These are phyloP conservation scores for Carcharodon carcharias DNA, from an alignment of 2,797 vertebrate species.

Conservation along the genomic window DNA sequence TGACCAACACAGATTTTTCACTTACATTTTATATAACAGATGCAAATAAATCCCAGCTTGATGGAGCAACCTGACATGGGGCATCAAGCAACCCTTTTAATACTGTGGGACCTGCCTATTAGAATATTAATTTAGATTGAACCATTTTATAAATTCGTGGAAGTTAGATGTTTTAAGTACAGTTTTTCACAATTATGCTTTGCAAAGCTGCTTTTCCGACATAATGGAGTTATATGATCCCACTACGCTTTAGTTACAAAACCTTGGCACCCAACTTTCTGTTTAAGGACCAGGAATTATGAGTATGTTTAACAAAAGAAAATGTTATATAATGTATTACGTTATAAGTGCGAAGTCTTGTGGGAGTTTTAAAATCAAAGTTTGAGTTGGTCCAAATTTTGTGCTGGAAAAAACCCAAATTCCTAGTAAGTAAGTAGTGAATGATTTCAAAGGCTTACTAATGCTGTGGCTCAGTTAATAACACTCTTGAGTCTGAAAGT, in stretches of 20 bases:
- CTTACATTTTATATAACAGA: background rate
- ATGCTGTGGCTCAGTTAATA: too few relatives aligned
- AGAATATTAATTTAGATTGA: background rate
- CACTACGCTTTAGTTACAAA: background rate
- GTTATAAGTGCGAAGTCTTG: background rate
- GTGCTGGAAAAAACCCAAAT: background rate
- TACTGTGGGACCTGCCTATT: background rate
- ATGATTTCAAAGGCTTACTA: background rate
- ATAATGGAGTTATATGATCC: background rate
- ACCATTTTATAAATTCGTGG: background rate
- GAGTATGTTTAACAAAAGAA: background rate
- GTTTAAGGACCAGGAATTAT: background rate
- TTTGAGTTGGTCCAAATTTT: background rate
- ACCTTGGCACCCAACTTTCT: background rate
- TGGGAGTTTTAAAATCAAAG: background rate
- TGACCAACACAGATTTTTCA: background rate
- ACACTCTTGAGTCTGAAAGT: too few relatives aligned
- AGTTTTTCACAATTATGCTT: background rate
- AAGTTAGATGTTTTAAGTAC: background rate
- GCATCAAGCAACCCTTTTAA: background rate
- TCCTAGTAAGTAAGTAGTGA: background rate
- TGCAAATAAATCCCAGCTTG: background rate
- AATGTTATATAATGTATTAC: background rate
- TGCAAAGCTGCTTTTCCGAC: background rate
- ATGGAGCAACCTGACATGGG: background rate